Evolutionary conservation across 2,888 invertebrate genomes (phyloP), one percentile per base, ranked within the genome.

Genomic region (Machimus atricapillus): DNA sequence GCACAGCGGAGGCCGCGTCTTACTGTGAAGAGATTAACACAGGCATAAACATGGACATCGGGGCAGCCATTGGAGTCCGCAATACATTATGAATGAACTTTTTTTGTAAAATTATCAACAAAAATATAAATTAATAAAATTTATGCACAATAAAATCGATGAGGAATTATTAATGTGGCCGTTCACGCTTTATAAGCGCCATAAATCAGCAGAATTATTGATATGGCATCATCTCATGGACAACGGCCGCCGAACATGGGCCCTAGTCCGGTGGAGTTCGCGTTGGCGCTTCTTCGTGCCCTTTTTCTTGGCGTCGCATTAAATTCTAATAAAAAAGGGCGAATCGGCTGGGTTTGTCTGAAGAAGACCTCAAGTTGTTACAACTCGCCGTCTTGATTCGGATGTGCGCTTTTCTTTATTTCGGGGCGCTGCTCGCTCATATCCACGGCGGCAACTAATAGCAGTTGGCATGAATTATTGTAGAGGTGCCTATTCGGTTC

Each of bases 41-140:
- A 82, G 56, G 81, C 85, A 74, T 85, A 85, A 74, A 87, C 87
- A 87, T 74, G 78, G 58, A 34, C 46, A 85, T 58, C 85, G 40
- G 78, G 79, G 81, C 81, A 86, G 73, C 40, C 81, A 86, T 73
- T 5, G 73, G 79, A 43, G 66, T 34, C 79, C 37, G 77, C 40
- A 87, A 87, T 87, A 85, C 85, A 85, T 87, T 87, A 85, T 77
- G 56, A 73, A 46, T 56, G 66, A 85, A 43, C 0, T 46, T 16
- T 46, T 46, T 82, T 87, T 87, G 58, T 43, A 43, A 89, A 89
- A 91, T 91, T 91, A 91, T 91, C 91, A 92, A 91, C 92, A 92
- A 92, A 92, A 92, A 92, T 92, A 92, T 92, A 92, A 92, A 92
- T 92, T 92, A 92, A 92, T 91, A 91, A 92, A 92, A 92, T 92